Evolutionary conservation across 2,113 vertebrate genomes (phyloP).

Genomic region (Pipra filicauda): DNA sequence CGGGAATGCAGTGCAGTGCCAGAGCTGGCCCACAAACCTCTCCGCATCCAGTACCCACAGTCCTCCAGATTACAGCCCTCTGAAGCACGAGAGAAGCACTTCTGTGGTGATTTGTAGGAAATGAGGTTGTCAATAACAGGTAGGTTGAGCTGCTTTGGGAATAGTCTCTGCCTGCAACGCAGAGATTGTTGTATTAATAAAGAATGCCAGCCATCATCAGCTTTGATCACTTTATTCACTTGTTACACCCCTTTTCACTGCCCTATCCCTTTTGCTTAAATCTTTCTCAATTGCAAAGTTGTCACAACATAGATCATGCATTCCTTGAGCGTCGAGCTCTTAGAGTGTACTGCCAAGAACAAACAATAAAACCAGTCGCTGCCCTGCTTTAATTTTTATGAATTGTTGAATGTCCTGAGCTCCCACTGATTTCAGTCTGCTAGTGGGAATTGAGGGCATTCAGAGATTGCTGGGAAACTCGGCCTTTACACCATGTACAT

Average conservation of each 20-base stretch:
- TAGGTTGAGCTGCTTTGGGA: not conserved
- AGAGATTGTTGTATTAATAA: not conserved
- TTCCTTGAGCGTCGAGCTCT: not conserved
- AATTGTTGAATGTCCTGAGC: constrained; percentile 47
- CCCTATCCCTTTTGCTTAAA: not conserved
- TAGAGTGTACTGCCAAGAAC: not conserved
- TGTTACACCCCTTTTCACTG: not conserved
- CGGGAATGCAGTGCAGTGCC: fast-evolving
- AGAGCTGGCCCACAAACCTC: not conserved
- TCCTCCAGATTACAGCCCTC: not conserved
- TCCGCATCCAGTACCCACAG: not conserved
- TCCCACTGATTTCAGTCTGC: constrained; percentile 45
- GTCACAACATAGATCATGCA: not conserved
- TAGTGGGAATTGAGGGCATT: constrained; percentile 50
- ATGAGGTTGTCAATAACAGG: not conserved
- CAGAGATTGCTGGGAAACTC: constrained; percentile 21
- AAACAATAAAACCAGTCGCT: constrained; percentile 13
- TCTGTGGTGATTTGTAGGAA: not conserved
- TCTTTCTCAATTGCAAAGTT: not conserved
- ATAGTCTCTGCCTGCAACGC: not conserved
- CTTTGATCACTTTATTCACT: not conserved
- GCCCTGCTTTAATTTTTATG: constrained; percentile 44
- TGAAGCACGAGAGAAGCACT: not conserved
- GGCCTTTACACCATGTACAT: not conserved
- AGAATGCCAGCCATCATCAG: not conserved